Evolutionary conservation across 2,113 vertebrate species (phyloP).

Genomic region (Agapornis roseicollis): DNA sequence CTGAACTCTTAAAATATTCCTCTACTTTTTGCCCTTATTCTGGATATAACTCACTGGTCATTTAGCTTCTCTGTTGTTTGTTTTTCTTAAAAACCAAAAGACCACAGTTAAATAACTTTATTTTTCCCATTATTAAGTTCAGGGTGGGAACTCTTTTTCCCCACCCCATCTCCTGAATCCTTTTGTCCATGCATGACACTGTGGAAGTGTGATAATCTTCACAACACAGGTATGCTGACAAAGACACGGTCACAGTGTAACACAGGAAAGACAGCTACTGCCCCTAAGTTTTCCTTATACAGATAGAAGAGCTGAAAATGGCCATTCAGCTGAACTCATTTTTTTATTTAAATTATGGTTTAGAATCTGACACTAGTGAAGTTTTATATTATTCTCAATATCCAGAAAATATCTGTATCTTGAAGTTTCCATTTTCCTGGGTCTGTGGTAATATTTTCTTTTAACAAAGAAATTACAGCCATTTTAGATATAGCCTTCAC

Average conservation of each 20-base stretch:
- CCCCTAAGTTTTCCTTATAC: background rate
- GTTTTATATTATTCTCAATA: background rate
- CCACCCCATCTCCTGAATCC: background rate
- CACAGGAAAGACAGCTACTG: background rate
- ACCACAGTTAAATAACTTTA: background rate
- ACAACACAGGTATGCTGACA: background rate
- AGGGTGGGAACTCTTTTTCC: background rate
- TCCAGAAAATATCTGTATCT: background rate
- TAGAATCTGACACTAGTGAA: background rate
- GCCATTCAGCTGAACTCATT: background rate
- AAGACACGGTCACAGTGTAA: rapidly evolving
- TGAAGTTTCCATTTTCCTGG: background rate
- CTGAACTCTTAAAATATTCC: background rate
- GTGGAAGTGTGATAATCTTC: background rate
- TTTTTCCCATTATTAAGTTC: background rate
- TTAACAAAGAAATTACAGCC: background rate
- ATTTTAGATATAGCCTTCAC: background rate
- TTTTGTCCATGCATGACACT: background rate
- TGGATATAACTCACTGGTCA: background rate
- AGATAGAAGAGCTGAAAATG: background rate
- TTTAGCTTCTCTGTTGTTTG: background rate
- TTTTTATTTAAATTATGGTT: background rate
- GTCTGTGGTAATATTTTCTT: background rate
- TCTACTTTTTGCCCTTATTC: background rate
- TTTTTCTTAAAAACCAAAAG: background rate